Percentiles rank a stretch among this genome's conserved stretches.
Evolutionary conservation across 2,797 vertebrate species (phyloP).

Genomic region (Arrhamphus sclerolepis): DNA sequence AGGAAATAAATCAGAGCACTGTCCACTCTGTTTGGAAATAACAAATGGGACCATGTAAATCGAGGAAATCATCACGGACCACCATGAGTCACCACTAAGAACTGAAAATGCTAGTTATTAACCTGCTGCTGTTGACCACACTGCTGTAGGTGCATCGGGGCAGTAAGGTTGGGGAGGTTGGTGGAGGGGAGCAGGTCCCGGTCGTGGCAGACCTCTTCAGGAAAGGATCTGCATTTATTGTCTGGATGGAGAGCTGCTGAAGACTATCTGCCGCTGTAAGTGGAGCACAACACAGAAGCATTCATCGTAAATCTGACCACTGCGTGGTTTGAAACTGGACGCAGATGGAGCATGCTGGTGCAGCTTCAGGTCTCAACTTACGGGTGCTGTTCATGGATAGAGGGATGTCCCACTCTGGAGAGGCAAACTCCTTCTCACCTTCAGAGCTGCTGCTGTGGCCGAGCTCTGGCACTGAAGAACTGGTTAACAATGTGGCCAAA

Average conservation of each 20-base stretch:
- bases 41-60: too few species aligned
- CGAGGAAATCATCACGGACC: too few species aligned
- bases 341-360: too few species aligned
- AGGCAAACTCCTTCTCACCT: conserved; percentile 93
- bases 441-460: conserved; percentile 96
- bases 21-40: too few species aligned
- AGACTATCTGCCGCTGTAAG: conserved; percentile 90
- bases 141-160: conserved; percentile 91
- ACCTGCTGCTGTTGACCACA: conserved; percentile 86
- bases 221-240: conserved; percentile 93
- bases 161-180: conserved; percentile 79
- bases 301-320: background rate
- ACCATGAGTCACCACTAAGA: too few species aligned
- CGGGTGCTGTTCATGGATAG: conserved; percentile 85
- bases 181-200: conserved; percentile 87
- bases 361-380: conserved; percentile 71
- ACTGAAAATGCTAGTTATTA: background rate
- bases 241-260: conserved; percentile 95
- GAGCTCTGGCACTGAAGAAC: conserved; percentile 84
- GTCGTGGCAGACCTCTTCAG: conserved; percentile 88
- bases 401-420: conserved; percentile 96
- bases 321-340: background rate
- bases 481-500: conserved; percentile 85
- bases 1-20: too few species aligned
- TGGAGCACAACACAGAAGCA: background rate